These are phyloP conservation scores for Polyommatus iphigenia DNA, from an alignment of 2,888 invertebrate species.

Conservation along the genomic window DNA sequence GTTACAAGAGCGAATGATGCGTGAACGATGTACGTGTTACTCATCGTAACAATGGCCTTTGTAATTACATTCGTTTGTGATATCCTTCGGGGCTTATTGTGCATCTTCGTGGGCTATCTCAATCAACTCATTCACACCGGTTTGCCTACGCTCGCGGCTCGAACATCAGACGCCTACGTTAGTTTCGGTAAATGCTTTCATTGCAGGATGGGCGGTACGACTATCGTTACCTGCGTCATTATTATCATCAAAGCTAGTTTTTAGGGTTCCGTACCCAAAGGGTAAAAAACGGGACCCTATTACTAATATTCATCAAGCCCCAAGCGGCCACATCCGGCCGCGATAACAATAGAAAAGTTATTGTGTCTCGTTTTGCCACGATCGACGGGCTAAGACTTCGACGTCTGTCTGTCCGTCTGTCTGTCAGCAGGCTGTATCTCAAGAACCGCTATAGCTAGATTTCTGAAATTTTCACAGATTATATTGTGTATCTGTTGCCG, in stretches of 20 bases:
- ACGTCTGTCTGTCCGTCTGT: no score
- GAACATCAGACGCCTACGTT: constrained; percentile 44
- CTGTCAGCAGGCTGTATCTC: no score
- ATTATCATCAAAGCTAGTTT: not conserved
- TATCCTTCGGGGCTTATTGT: constrained; percentile 35
- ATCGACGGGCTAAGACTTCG: no score
- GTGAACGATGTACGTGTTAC: not conserved
- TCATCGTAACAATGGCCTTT: constrained; percentile 21
- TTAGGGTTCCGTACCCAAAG: no score
- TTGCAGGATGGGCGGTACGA: constrained; percentile 35
- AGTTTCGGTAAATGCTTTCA: constrained; percentile 38
- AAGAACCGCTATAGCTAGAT: no score
- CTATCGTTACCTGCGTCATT: constrained; percentile 2
- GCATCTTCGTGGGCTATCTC: constrained; percentile 39
- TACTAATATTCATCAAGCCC: no score
- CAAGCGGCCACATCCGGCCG: no score
- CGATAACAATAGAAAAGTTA: no score
- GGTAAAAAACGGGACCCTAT: no score
- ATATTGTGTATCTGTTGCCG: no score
- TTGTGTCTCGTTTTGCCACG: no score
- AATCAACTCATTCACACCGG: constrained; percentile 49
- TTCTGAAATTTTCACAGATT: no score
- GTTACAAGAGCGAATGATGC: not conserved
- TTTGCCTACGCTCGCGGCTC: constrained; percentile 61
- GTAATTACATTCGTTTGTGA: constrained; percentile 19